Evolutionary conservation across 2,888 invertebrate genomes (phyloP).

Genomic region (Buathra laborator): DNA sequence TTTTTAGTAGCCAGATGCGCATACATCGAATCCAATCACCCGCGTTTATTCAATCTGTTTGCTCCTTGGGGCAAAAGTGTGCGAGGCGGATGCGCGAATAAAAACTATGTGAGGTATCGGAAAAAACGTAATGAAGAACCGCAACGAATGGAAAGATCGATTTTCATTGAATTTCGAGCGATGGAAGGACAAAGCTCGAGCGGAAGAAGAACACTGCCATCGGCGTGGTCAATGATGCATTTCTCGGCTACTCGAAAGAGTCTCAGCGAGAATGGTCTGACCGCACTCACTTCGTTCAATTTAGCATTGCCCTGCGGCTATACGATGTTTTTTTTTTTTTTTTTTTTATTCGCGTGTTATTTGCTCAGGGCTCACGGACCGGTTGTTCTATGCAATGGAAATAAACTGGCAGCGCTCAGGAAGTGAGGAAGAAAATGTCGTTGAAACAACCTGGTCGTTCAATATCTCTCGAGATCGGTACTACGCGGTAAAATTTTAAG

Average conservation of each 20-base stretch:
- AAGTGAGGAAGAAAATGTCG: neutral
- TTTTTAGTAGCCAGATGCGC: conserved; percentile 81
- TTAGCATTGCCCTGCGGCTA: conserved; percentile 2
- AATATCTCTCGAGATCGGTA: neutral
- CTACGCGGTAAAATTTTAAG: neutral
- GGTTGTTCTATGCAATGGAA: neutral
- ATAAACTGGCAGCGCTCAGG: neutral
- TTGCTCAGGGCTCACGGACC: too few species aligned
- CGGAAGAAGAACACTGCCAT: too few species aligned
- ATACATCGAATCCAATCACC: conserved; percentile 80
- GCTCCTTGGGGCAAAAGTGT: conserved; percentile 69
- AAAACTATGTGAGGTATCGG: neutral
- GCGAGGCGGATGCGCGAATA: conserved; percentile 47
- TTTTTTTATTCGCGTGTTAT: neutral
- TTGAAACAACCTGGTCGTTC: neutral
- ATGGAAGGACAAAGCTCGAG: too few species aligned
- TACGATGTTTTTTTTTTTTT: neutral
- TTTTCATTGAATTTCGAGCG: too few species aligned
- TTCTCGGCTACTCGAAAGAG: conserved; percentile 8
- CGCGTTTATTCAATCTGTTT: conserved; percentile 80
- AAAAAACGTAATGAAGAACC: conserved; percentile 22
- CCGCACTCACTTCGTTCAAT: conserved; percentile 12
- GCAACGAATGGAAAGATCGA: neutral
- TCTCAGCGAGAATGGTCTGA: conserved; percentile 1
- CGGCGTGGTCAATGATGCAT: neutral